Conservation (phyloP, 2,888 invertebrate genomes). For the Heteromurus nitidus region DNA sequence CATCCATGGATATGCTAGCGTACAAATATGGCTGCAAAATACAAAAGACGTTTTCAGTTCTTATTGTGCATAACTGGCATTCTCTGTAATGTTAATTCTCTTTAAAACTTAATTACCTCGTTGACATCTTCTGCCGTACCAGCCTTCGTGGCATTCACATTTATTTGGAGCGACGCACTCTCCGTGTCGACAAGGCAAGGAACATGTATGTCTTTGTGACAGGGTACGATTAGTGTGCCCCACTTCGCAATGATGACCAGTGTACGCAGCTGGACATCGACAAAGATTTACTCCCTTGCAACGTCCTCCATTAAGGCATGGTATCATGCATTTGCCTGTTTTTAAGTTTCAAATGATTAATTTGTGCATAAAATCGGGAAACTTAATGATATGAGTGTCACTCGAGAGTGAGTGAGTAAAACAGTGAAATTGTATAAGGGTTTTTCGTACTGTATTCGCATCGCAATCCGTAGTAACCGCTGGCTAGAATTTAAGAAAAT, state of each 20-base stretch:
- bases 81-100: no score
- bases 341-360: conserved; percentile 18
- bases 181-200: conserved; percentile 86
- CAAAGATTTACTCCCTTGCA: conserved; percentile 88
- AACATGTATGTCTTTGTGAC: conserved; percentile 82
- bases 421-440: no score
- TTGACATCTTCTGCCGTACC: conserved; percentile 88
- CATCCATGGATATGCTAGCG: no score
- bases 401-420: no score
- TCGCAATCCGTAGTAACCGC: conserved; percentile 91
- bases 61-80: no score
- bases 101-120: conserved; percentile 82
- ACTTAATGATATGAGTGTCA: no score
- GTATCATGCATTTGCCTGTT: conserved; percentile 89
- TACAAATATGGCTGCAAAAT: conserved; percentile 58
- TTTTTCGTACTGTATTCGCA: conserved; percentile 94
- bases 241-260: conserved; percentile 94
- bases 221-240: conserved; percentile 79
- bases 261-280: conserved; percentile 85
- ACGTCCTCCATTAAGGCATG: conserved; percentile 92
- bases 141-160: conserved; percentile 88
- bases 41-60: no score
- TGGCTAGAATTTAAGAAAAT: no score
- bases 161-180: conserved; percentile 81
- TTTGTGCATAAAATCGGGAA: no score